Base-by-base conservation (phyloP, 1,140 invertebrate species). In the Tetragnatha versicolor region DNA sequence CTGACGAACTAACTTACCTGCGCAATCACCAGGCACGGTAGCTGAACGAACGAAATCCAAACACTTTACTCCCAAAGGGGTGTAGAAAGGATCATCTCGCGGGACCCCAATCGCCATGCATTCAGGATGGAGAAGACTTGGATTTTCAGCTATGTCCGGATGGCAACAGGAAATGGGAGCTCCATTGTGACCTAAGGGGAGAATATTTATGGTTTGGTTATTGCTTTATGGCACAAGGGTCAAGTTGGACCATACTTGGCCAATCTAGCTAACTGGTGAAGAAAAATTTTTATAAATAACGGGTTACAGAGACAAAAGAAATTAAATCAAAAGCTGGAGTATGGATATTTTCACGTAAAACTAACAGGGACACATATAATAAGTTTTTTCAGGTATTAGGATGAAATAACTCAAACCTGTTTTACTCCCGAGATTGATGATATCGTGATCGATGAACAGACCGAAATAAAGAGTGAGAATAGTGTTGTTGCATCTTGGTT, bases 381-480 rank as follows among this genome's bases (percentile, higher is more conserved):
- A n/a, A n/a, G n/a, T n/a, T n/a, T n/a, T n/a, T n/a, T n/a, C n/a
- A n/a, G n/a, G n/a, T n/a, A n/a, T n/a, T n/a, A n/a, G n/a, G n/a
- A n/a, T n/a, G n/a, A n/a, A n/a, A n/a, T n/a, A n/a, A n/a, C n/a
- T n/a, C n/a, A n/a, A n/a, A 65, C 76, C 63, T 58, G 61, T 55
- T 69, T 69, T 58, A 22, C 49, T 69, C 0, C 37, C 20, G 14
- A 79, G 58, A 9, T 53, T 68, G n/a, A 79, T 60, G 49, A 99
- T 87, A 85, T 99, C 98, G 83, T 99, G 98, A 86, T 99, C 97
- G 9, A 98, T 83, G 87, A 98, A 99, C 85, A 99, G 96, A 2
- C 97, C 97, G 96, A 97, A 99, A 85, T 98, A 97, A 96, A 99
- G 98, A 0, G 97, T 89, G 96, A 99, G 98, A 82, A 97, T 94